These are phyloP conservation scores for Callospermophilus lateralis DNA, from an alignment of 2,113 vertebrate genomes.

Conservation along the genomic window DNA sequence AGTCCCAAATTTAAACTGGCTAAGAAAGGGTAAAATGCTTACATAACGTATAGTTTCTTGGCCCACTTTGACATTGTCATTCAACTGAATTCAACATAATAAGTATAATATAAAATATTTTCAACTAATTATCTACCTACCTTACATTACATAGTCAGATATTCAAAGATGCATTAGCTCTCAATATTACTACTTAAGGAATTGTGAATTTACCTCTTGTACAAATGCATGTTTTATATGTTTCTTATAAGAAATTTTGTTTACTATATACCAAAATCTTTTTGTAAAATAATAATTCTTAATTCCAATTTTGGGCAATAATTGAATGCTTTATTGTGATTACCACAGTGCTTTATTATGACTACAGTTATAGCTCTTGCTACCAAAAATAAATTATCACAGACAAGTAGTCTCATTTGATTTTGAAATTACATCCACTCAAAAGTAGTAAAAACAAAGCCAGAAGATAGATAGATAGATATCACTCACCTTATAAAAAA, in stretches of 20 bases:
- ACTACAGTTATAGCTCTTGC: not conserved
- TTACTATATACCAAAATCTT: not conserved
- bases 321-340: not conserved
- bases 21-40: not conserved
- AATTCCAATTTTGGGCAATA: not conserved
- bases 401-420: not conserved
- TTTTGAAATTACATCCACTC: not conserved
- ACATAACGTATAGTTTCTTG: not conserved
- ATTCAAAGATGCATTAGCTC: not conserved
- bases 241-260: not conserved
- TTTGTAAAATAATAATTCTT: not conserved
- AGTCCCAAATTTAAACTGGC: not conserved
- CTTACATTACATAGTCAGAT: not conserved
- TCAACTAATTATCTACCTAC: not conserved
- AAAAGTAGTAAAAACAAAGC: not conserved
- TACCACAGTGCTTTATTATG: not conserved
- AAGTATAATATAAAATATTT: not conserved
- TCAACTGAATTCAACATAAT: not conserved
- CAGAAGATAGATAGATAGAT: too few relatives aligned
- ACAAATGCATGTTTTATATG: not conserved
- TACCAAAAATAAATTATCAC: not conserved
- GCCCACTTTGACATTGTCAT: not conserved
- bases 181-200: slow-evolving; percentile 1
- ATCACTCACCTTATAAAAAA: too few relatives aligned
- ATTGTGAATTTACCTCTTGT: not conserved